A percentile compares a stretch with the other conserved stretches of the same genome.
Conservation (phyloP, 2,797 vertebrate species). For the Gila robusta region DNA sequence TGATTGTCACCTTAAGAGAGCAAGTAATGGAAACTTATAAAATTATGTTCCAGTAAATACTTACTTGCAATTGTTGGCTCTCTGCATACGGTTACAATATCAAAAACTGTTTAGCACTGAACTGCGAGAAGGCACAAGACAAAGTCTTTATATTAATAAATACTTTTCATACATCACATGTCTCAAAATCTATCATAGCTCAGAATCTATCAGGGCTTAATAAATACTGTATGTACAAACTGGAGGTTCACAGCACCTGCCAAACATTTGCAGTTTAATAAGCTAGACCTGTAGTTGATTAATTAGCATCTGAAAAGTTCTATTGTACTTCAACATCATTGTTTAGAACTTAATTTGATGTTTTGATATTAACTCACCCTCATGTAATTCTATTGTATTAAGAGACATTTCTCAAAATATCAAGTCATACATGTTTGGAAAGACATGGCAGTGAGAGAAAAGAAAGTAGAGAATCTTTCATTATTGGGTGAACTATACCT, state of each 20-base stretch:
- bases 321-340: background rate
- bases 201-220: background rate
- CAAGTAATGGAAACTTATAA: background rate
- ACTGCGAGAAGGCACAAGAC: slow-evolving; percentile 49
- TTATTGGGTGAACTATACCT: no score
- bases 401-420: background rate
- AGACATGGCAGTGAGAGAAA: background rate
- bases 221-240: background rate
- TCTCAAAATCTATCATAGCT: background rate
- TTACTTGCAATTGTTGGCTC: slow-evolving; percentile 40
- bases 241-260: background rate
- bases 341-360: background rate
- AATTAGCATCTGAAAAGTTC: background rate
- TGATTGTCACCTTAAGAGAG: slow-evolving; percentile 7
- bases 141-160: slow-evolving; percentile 39
- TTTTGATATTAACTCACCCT: background rate
- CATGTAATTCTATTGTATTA: background rate
- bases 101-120: slow-evolving; percentile 40
- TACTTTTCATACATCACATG: background rate
- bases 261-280: background rate
- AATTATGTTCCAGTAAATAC: slow-evolving; percentile 34
- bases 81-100: slow-evolving; percentile 36
- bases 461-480: background rate
- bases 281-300: background rate
- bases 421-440: background rate